Evolutionary conservation across 1,140 invertebrate species (phyloP).

Genomic region (Apis mellifera): Amel_HAv3.1 CM009932.2:4185001-4185500

Average conservation of each 20-base stretch:
- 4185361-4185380: constrained; percentile 48
- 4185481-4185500: too few relatives aligned
- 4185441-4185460: constrained; percentile 41
- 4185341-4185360: constrained; percentile 45
- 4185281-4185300: too few relatives aligned
- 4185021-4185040: not conserved
- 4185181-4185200: constrained; percentile 1
- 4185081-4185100: constrained; percentile 27
- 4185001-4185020: not conserved
- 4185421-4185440: constrained; percentile 43
- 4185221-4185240: constrained; percentile 38
- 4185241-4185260: not conserved
- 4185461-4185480: constrained; percentile 55
- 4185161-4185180: constrained; percentile 42
- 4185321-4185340: constrained; percentile 39
- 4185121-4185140: not conserved
- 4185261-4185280: not conserved
- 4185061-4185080: not conserved
- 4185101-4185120: not conserved
- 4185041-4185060: not conserved
- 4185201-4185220: not conserved
- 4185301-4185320: constrained; percentile 33
- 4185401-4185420: constrained; percentile 25
- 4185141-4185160: constrained; percentile 37
- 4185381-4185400: constrained; percentile 43